Base-by-base conservation (phyloP, 2,888 invertebrate genomes). In the Disparrhopalites patrizii region DNA sequence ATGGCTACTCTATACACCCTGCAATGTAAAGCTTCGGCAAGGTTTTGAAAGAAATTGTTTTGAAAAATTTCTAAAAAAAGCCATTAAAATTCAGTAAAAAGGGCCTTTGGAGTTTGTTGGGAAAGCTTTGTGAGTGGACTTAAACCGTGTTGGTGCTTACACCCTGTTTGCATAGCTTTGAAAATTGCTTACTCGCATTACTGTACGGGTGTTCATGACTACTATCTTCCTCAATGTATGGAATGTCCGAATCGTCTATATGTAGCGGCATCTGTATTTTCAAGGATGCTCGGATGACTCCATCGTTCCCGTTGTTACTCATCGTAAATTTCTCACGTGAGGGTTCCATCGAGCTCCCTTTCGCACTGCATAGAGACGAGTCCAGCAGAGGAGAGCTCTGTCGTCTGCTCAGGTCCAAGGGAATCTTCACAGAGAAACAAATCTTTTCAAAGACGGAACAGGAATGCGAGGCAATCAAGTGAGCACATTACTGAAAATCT, bases 231-330 rank as follows among this genome's bases (percentile, higher is more conserved):
- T 87, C 87, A 76, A 87, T 87, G 76, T 82, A 87, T 69, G 87
- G 87, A 81, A 87, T 87, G 81, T 86, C 86, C 67, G 82, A 79
- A 75, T 85, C 83, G 76, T 86, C 85, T 72, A 84, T 79, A 75
- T 82, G 84, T 70, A 85, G 81, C 52, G 82, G 81, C 38, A 80
- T 79, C 66, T 79, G 90, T 89, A 81, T 91, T 77, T 89, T 89
- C 38, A 91, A 83, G 70, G 89, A 90, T 0, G 90, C 91, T 0
- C 89, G 90, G 75, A 91, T 88, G 64, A 89, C 85, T 71, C 85
- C 85, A 75, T 68, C 67, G 20, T 10, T 33, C 2, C 50, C 50
- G 25, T 13, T 15, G 36, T 40, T 33, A 13, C 56, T 23, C 38
- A 10, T 15, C 55, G 27, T 43, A n/a, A 10, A 27, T 43, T 57